Conservation (phyloP, 2,797 vertebrate species). For the Sebastes aleutianus region DNA sequence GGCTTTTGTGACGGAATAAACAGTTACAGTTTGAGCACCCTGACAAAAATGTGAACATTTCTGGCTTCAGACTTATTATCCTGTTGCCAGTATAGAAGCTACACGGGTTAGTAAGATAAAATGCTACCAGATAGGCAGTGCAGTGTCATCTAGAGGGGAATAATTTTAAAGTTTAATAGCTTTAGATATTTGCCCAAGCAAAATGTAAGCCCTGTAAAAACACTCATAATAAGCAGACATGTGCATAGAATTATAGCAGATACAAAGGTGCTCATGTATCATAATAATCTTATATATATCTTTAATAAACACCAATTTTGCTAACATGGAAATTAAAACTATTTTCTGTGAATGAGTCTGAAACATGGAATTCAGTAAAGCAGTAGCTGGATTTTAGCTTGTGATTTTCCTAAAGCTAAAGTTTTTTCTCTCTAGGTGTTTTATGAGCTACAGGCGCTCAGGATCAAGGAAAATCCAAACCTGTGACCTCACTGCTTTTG, state of each 20-base stretch:
- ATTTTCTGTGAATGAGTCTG: not conserved
- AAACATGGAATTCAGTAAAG: not conserved
- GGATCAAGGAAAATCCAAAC: conserved; percentile 54
- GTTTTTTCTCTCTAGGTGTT: conserved; percentile 42
- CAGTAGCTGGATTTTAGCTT: not conserved
- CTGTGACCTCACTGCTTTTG: conserved; percentile 57
- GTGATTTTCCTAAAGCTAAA: not conserved
- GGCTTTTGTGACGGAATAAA: not conserved
- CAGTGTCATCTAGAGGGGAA: not conserved
- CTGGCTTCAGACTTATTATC: not conserved
- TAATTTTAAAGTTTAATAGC: not conserved
- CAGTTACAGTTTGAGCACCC: not conserved
- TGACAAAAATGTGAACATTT: not conserved
- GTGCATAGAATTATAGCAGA: not conserved
- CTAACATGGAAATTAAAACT: not conserved
- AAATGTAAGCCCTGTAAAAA: not conserved
- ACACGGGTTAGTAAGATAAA: not conserved
- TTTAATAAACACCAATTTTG: not conserved
- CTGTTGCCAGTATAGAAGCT: not conserved
- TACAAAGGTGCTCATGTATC: not conserved
- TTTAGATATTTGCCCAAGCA: not conserved
- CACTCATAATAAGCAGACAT: not conserved
- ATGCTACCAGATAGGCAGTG: not conserved
- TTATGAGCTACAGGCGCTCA: conserved; percentile 39
- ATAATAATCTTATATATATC: not conserved